Percentiles rank a stretch among this genome's conserved stretches.
Evolutionary conservation across 2,888 invertebrate genomes (phyloP).

Genomic region (Apodemia duryi): DNA sequence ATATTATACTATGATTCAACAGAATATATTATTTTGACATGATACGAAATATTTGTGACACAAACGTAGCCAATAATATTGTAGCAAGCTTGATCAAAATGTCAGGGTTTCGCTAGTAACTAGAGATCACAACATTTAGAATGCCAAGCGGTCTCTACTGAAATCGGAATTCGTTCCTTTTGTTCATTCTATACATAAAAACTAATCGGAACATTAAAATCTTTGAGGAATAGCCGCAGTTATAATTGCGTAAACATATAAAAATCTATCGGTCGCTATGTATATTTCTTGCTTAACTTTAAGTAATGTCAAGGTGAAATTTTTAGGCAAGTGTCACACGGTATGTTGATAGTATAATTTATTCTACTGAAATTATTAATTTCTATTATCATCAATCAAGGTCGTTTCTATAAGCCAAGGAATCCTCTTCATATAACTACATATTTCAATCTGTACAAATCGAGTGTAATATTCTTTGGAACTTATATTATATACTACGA

Average conservation of each 20-base stretch:
- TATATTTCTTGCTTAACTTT: background rate
- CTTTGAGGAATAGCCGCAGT: background rate
- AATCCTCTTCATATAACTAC: too few species aligned
- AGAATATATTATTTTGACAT: conserved; percentile 5
- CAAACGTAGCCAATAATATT: conserved; percentile 29
- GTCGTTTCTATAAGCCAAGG: too few species aligned
- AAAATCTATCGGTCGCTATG: background rate
- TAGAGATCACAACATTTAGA: conserved; percentile 44
- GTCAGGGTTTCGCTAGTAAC: conserved; percentile 60
- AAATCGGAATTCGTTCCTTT: conserved; percentile 34
- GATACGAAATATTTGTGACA: conserved; percentile 22
- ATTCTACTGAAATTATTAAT: background rate
- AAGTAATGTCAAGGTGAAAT: conserved; percentile 10
- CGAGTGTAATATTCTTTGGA: too few species aligned
- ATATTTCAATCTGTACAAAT: too few species aligned
- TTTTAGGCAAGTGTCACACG: conserved; percentile 2
- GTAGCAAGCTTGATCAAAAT: conserved; percentile 58
- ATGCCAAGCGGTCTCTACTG: conserved; percentile 48
- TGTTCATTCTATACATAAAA: conserved; percentile 33
- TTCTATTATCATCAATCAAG: background rate
- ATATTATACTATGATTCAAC: background rate
- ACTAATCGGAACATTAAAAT: conserved; percentile 16
- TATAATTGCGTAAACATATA: background rate
- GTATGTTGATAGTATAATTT: background rate
- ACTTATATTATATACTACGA: too few species aligned